phyloP scores from a whole-genome alignment of 2,797 vertebrate species.

The Eulemur coronatus region DNA sequence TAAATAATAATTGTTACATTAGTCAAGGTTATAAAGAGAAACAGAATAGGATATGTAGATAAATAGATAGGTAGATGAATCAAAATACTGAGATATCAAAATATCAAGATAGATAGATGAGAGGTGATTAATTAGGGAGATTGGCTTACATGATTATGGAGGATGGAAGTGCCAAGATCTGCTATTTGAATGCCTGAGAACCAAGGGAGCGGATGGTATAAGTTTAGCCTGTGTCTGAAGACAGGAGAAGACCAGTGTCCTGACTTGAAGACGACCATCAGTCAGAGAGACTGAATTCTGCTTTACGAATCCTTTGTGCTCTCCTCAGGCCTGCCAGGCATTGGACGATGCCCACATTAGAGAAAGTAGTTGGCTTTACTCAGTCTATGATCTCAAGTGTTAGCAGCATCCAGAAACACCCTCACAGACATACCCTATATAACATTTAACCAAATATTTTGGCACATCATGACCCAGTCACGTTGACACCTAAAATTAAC shows the following conservation, averaged over 20 bases:
- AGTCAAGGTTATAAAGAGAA: background rate
- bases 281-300: background rate
- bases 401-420: background rate
- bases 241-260: background rate
- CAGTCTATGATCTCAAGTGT: background rate
- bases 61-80: background rate
- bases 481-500: background rate
- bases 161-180: background rate
- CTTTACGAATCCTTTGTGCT: background rate
- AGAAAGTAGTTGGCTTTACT: too few species aligned
- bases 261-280: background rate
- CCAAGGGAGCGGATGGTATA: background rate
- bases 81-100: background rate
- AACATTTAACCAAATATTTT: background rate
- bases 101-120: background rate
- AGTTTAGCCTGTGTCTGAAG: background rate
- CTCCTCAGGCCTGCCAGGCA: too few species aligned
- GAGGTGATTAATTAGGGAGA: background rate
- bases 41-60: background rate
- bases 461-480: background rate
- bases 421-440: rapidly evolving
- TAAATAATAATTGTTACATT: background rate
- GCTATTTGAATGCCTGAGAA: too few species aligned
- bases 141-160: background rate
- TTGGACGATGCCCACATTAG: too few species aligned